A percentile compares a stretch with the other conserved stretches of the same genome.
Evolutionary conservation across 2,797 vertebrate genomes (phyloP).

Genomic region (Chelon labrosus): DNA sequence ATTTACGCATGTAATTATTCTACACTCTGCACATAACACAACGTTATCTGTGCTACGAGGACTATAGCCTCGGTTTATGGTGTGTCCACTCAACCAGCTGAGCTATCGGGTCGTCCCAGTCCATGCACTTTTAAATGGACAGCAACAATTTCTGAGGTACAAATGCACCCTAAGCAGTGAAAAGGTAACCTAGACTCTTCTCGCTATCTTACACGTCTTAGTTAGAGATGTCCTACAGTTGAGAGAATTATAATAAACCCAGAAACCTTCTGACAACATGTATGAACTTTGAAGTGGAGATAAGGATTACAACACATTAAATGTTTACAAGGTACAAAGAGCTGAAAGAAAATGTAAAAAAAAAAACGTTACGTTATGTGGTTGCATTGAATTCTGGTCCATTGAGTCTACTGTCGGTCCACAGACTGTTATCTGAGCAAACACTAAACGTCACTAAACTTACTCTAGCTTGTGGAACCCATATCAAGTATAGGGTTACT

Average conservation of each 20-base stretch:
- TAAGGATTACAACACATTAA: neutral
- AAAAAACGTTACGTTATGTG: neutral
- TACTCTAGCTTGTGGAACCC: no score
- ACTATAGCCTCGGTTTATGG: no score
- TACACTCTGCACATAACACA: neutral
- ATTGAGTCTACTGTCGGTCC: neutral
- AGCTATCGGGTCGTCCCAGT: neutral
- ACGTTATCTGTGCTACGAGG: neutral
- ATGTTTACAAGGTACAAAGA: neutral
- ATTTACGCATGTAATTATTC: neutral
- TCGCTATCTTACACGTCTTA: neutral
- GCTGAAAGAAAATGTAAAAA: neutral
- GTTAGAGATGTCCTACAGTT: neutral
- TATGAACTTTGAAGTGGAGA: neutral
- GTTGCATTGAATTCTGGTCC: slow-evolving; percentile 14
- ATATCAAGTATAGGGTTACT: no score
- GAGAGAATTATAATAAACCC: neutral
- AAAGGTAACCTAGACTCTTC: slow-evolving; percentile 16
- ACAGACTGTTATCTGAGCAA: slow-evolving; percentile 5
- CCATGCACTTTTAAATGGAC: neutral
- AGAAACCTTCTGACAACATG: neutral
- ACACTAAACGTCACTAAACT: neutral
- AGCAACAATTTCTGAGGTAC: neutral
- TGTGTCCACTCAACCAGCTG: no score
- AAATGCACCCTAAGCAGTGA: neutral